A percentile compares a stretch with the other conserved stretches of the same genome.
These are phyloP conservation scores for Anguilla pacifica DNA, from an alignment of 2,797 vertebrate species.

Conservation along the genomic window DNA sequence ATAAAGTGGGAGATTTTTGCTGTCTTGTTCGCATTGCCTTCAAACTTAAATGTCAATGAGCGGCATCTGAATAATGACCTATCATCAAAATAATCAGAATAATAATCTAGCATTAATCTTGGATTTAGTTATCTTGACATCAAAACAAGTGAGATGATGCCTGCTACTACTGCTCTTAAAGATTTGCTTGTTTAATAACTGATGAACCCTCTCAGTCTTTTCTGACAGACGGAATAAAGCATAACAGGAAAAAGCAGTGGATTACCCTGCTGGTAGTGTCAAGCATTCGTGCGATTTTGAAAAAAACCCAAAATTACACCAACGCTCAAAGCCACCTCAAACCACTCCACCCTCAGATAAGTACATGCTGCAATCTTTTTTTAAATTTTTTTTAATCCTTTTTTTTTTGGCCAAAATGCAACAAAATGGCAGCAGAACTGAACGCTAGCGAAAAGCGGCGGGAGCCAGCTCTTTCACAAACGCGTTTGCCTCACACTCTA, in stretches of 20 bases:
- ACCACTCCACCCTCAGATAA: neutral
- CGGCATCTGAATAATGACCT: neutral
- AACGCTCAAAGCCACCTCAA: neutral
- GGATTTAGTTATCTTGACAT: neutral
- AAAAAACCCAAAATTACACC: neutral
- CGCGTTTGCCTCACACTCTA: slow-evolving; percentile 44
- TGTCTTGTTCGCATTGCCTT: neutral
- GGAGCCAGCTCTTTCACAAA: slow-evolving; percentile 39
- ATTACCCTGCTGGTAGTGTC: neutral
- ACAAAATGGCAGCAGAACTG: slow-evolving; percentile 20
- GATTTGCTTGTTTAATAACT: neutral
- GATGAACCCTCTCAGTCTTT: neutral
- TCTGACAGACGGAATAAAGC: neutral
- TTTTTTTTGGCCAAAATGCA: neutral
- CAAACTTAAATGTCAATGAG: neutral
- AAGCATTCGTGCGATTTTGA: neutral
- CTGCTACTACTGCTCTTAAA: neutral
- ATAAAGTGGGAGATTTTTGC: neutral
- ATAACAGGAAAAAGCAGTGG: neutral
- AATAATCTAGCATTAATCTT: no score
- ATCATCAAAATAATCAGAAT: no score
- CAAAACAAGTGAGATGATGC: neutral
- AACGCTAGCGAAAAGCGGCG: slow-evolving; percentile 36
- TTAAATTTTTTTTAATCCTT: neutral
- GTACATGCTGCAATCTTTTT: neutral